Conservation (phyloP, 2,113 vertebrate species). For the Centrocercus urophasianus region DNA sequence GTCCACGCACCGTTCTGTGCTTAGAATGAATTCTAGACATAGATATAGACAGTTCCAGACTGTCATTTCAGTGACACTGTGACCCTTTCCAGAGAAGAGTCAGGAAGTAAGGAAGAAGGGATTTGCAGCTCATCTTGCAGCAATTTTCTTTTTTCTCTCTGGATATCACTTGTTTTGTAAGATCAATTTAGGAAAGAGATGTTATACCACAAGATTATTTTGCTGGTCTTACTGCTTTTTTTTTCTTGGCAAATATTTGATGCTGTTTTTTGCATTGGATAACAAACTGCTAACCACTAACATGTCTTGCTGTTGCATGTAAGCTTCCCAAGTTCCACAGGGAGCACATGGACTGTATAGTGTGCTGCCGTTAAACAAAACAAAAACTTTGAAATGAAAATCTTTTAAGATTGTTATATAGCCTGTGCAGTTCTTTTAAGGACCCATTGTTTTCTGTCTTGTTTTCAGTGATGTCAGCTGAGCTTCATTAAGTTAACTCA, state of each 20-base stretch:
- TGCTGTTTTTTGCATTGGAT: not conserved
- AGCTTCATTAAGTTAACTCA: not conserved
- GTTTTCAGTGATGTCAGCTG: not conserved
- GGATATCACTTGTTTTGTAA: not conserved
- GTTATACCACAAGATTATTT: not conserved
- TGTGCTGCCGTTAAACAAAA: not conserved
- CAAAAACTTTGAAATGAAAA: not conserved
- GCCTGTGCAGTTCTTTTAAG: not conserved
- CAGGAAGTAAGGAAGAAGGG: not conserved
- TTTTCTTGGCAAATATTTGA: not conserved
- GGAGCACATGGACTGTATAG: not conserved
- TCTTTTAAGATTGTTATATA: not conserved
- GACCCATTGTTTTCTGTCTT: not conserved
- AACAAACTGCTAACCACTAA: not conserved
- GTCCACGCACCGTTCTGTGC: fast-evolving
- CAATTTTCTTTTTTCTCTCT: not conserved
- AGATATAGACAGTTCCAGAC: not conserved
- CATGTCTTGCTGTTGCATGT: not conserved
- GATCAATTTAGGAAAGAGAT: not conserved
- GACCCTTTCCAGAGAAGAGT: not conserved
- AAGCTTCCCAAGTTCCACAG: fast-evolving
- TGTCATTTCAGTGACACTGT: not conserved
- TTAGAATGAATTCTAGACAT: not conserved
- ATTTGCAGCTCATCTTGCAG: fast-evolving
- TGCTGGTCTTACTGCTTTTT: not conserved